Evolutionary conservation across 2,888 invertebrate species (phyloP), one percentile per base, ranked within the genome.

Genomic region (Gibbula magus): DNA sequence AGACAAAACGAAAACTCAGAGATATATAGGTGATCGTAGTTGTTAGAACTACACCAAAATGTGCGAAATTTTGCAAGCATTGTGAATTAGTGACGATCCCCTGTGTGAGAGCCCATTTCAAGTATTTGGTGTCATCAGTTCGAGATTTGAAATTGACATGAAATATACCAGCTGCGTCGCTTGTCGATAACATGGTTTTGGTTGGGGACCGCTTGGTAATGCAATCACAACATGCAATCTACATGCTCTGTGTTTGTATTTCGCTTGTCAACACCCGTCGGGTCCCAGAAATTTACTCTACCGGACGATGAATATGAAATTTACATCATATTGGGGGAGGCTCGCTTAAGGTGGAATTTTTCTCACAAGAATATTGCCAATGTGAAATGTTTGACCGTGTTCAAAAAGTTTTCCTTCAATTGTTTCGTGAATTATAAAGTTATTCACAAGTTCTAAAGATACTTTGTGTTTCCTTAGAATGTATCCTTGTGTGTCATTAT

Each of bases 61-160:
- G 39, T 35, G 70, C 70, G 70, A 70, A 70, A 70, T 39, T 70
- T 70, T 70, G 70, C 70, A 70, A 70, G 39, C 70, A 70, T 70
- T 70, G 70, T 70, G 39, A 70, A 70, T 70, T 70, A 70, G 35
- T 70, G 70, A 70, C 32, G 70, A 35, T 20, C 20, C 16, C n/a
- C 18, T 39, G 25, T 35, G 70, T 20, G 32, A 32, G 70, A n/a
- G 32, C 35, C 35, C 70, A 35, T 70, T 70, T 70, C 70, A 20
- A 70, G 70, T 70, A 39, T 70, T 70, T 70, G 70, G 39, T 39
- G 70, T 70, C 39, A 35, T 70, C 70, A 70, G 35, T 70, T 70
- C 35, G 32, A 70, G 35, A 20, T 70, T 35, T 39, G 70, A 70
- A 70, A 70, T 70, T 20, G 35, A 39, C 70, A 70, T 70, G 70